Conservation (phyloP, 2,888 invertebrate genomes). For the Bombylius discolor region DNA sequence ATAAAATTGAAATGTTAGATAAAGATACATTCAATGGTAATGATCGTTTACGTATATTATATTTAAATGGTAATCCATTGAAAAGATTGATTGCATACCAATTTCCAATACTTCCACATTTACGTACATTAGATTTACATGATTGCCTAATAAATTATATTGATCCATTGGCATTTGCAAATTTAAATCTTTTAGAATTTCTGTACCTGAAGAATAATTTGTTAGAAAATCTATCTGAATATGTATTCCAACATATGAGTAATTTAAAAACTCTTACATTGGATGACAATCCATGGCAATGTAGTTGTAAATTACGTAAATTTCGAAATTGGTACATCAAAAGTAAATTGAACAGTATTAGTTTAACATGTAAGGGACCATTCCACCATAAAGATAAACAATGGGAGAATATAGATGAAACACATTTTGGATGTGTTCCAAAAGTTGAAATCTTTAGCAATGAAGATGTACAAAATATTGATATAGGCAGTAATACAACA, state of each 20-base stretch:
- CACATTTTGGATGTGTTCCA: constrained; percentile 73
- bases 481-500: constrained; percentile 69
- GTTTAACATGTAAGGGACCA: constrained; percentile 62
- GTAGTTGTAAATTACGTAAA: constrained; percentile 73
- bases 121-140: constrained; percentile 67
- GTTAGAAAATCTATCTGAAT: constrained; percentile 53
- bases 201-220: constrained; percentile 71
- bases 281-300: constrained; percentile 80
- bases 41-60: constrained; percentile 63
- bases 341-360: constrained; percentile 62
- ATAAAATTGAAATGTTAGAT: constrained; percentile 59
- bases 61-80: constrained; percentile 71
- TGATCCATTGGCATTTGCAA: constrained; percentile 63
- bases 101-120: constrained; percentile 68
- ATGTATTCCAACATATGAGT: constrained; percentile 55
- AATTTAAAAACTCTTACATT: constrained; percentile 68
- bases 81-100: constrained; percentile 58
- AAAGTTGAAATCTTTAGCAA: constrained; percentile 49
- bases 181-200: constrained; percentile 57
- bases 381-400: constrained; percentile 50
- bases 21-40: constrained; percentile 73
- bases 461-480: constrained; percentile 47
- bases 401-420: constrained; percentile 64
- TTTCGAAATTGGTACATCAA: constrained; percentile 74
- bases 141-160: constrained; percentile 64